Evolutionary conservation across 23 tunicate genomes (phyloP).

Genomic region (Trididemnum clinides): DNA sequence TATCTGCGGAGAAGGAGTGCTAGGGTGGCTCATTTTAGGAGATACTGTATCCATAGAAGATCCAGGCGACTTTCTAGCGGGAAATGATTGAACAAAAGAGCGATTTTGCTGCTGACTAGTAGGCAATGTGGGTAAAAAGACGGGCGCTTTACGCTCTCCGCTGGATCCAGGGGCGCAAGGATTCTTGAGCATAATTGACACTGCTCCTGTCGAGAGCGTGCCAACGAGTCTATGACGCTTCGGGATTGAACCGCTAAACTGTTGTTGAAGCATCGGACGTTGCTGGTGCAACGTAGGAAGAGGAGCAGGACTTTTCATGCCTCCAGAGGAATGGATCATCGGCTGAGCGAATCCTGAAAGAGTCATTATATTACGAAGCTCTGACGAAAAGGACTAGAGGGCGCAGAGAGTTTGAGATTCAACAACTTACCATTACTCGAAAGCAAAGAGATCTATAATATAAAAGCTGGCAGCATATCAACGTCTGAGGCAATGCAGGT

Average conservation of each 20-base stretch:
- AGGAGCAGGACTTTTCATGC: background rate
- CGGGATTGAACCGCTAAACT: background rate
- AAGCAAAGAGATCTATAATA: no score
- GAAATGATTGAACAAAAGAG: constrained; percentile 19
- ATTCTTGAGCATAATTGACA: constrained; percentile 65
- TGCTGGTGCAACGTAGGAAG: constrained; percentile 49
- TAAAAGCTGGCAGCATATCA: no score
- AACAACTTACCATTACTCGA: no score
- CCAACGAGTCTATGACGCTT: constrained; percentile 27
- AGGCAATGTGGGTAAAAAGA: background rate
- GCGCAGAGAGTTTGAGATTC: no score
- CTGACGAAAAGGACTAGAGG: no score
- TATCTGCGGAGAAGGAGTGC: constrained; percentile 60
- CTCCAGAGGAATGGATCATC: background rate
- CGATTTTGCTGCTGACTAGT: constrained; percentile 2
- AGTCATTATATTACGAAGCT: no score
- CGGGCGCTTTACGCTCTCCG: background rate
- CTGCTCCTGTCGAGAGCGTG: constrained; percentile 43
- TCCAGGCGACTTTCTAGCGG: constrained; percentile 68
- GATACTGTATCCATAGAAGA: constrained; percentile 60
- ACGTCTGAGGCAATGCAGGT: no score
- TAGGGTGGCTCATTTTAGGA: constrained; percentile 56
- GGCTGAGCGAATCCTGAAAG: constrained; percentile 8
- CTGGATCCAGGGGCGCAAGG: constrained; percentile 28
- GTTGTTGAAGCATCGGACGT: background rate